phyloP scores from a whole-genome alignment of 1,140 invertebrate genomes.

The Bombus huntii region DNA sequence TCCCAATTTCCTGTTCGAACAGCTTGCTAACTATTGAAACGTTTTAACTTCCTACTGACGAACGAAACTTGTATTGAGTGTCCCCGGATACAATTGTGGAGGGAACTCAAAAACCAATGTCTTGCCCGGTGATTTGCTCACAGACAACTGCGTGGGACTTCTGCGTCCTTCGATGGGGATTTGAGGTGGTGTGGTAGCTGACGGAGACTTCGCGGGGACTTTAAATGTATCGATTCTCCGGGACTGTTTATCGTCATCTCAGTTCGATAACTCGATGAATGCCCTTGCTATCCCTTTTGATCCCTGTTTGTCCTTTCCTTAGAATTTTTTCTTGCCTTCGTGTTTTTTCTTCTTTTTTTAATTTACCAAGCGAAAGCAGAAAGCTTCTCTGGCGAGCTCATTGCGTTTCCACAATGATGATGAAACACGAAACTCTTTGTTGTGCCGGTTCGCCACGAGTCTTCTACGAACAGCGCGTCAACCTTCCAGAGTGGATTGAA shows the following conservation, averaged over 20 bases:
- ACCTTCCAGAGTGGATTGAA: neutral
- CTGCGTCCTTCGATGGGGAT: constrained; percentile 55
- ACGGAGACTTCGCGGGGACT: constrained; percentile 61
- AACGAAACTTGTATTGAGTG: constrained; percentile 70
- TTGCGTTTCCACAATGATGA: neutral
- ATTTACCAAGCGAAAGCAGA: neutral
- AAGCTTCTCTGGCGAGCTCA: neutral
- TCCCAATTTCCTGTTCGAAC: neutral
- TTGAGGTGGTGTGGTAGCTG: constrained; percentile 55
- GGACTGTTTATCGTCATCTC: constrained; percentile 66
- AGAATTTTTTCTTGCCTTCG: neutral
- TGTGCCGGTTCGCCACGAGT: neutral
- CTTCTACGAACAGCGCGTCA: neutral
- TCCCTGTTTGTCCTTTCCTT: neutral
- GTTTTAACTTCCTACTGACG: neutral
- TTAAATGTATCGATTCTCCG: constrained; percentile 58
- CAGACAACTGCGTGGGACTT: constrained; percentile 58
- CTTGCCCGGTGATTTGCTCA: constrained; percentile 69
- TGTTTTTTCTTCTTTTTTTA: neutral
- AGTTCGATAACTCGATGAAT: no score
- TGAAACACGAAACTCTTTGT: constrained; percentile 19
- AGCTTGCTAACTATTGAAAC: neutral
- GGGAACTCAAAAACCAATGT: constrained; percentile 77
- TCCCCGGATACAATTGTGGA: constrained; percentile 69
- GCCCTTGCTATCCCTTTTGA: neutral